Evolutionary conservation across 2,888 invertebrate species (phyloP).

Genomic region (Hyppa rectilinea): DNA sequence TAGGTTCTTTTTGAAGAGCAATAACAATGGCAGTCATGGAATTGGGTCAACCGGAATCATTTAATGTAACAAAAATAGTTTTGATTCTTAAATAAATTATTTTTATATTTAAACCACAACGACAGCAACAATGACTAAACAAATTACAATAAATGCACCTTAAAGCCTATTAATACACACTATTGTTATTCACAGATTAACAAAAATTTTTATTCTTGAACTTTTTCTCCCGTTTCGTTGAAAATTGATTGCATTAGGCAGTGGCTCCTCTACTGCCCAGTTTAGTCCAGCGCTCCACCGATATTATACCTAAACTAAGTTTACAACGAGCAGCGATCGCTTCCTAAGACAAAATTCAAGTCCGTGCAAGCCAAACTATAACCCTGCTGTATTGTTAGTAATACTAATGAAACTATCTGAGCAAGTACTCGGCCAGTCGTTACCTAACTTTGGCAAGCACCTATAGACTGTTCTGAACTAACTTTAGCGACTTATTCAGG

Average conservation of each 20-base stretch:
- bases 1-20: neutral
- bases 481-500: constrained; percentile 42
- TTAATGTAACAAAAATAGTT: neutral
- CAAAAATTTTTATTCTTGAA: too few relatives aligned
- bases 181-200: too few relatives aligned
- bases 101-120: neutral
- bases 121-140: neutral
- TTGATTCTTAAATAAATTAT: too few relatives aligned
- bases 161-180: neutral
- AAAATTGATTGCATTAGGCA: too few relatives aligned
- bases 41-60: neutral
- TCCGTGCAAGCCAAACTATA: constrained; percentile 19
- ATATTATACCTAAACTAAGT: constrained; percentile 7
- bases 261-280: too few relatives aligned
- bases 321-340: neutral
- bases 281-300: too few relatives aligned
- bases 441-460: constrained; percentile 42
- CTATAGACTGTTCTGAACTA: constrained; percentile 42
- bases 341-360: constrained; percentile 2
- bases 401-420: constrained; percentile 45
- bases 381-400: constrained; percentile 41
- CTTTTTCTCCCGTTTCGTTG: too few relatives aligned
- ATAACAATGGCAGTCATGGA: neutral
- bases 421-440: constrained; percentile 48
- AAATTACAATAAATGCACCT: neutral